A percentile compares a stretch with the other conserved stretches of the same genome.
Conservation (phyloP, 2,113 vertebrate genomes). For the Catagonus wagneri region DNA sequence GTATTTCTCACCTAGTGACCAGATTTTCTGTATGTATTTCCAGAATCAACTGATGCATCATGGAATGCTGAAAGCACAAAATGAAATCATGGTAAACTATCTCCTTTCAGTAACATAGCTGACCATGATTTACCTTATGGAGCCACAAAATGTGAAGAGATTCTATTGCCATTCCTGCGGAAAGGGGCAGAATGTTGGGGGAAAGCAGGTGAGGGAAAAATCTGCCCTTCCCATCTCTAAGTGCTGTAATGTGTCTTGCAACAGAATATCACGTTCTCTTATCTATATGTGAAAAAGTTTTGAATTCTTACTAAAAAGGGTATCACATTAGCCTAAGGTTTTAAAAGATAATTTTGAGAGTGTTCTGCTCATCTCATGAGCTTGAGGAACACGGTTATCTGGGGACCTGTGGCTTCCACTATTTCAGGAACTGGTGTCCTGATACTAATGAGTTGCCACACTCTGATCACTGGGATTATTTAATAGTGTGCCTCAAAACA, state of each 20-base stretch:
- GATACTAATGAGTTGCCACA: background rate
- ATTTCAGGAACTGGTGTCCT: background rate
- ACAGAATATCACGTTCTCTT: background rate
- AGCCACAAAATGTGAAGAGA: background rate
- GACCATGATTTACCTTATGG: background rate
- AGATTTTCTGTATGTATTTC: constrained; percentile 16
- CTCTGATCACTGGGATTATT: background rate
- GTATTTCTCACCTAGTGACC: background rate
- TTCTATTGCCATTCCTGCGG: background rate
- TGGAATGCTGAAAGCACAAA: background rate
- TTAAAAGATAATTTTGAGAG: background rate
- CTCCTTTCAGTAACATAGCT: background rate
- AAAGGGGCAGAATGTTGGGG: background rate
- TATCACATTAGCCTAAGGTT: background rate
- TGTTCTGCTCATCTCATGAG: background rate
- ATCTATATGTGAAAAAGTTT: background rate
- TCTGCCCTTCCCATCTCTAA: fast-evolving
- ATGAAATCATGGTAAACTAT: background rate
- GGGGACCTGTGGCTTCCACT: background rate
- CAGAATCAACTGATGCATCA: background rate
- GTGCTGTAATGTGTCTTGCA: background rate
- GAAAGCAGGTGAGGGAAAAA: background rate
- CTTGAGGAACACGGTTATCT: background rate
- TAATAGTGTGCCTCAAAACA: background rate
- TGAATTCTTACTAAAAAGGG: background rate